Evolutionary conservation across 2,888 invertebrate genomes (phyloP).

Genomic region (Endomychus coccineus): DNA sequence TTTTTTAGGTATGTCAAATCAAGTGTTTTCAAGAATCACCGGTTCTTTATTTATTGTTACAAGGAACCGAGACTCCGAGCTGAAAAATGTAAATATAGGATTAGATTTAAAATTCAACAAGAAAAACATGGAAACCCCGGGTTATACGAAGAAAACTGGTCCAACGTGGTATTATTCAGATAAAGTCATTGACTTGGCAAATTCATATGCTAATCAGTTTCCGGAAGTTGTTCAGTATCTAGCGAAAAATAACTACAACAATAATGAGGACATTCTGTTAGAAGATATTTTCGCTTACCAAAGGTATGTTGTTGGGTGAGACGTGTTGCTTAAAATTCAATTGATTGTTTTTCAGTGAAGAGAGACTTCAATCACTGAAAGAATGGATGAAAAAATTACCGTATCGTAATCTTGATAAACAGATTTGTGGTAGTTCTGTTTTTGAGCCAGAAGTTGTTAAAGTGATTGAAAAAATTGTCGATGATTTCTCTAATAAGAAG

Average conservation of each 20-base stretch:
- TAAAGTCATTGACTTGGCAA: constrained; percentile 63
- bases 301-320: constrained; percentile 23
- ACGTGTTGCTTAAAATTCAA: neutral
- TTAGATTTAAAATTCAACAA: constrained; percentile 87
- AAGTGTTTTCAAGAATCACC: constrained; percentile 77
- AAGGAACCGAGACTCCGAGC: constrained; percentile 35
- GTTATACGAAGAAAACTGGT: constrained; percentile 68
- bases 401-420: constrained; percentile 52
- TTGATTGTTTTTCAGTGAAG: constrained; percentile 38
- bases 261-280: constrained; percentile 57
- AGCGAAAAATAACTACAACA: constrained; percentile 33
- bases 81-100: constrained; percentile 70
- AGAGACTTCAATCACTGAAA: constrained; percentile 46
- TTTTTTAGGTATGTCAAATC: constrained; percentile 54
- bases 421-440: constrained; percentile 62
- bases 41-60: constrained; percentile 67
- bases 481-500: constrained; percentile 28
- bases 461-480: constrained; percentile 48
- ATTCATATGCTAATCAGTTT: constrained; percentile 61
- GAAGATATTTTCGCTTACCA: constrained; percentile 55
- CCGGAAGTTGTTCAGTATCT: constrained; percentile 67
- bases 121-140: constrained; percentile 64
- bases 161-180: constrained; percentile 77
- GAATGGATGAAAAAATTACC: constrained; percentile 69
- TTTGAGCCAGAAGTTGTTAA: constrained; percentile 61